Percentiles rank a stretch among this genome's conserved stretches.
Conservation (phyloP, 2,888 invertebrate genomes). For the Lysandra bellargus region DNA sequence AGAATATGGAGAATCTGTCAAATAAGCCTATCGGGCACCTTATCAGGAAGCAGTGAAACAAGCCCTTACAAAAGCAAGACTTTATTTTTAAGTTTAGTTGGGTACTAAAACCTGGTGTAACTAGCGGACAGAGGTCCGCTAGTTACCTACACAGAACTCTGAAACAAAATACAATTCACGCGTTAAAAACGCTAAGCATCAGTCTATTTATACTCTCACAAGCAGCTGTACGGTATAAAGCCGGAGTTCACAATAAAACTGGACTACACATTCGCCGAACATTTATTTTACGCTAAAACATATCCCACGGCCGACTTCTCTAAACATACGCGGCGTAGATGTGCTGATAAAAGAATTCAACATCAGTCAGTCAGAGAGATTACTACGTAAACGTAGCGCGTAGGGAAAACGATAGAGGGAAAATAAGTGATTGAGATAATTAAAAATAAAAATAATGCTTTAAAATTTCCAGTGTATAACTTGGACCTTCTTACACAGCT, state of each 20-base stretch:
- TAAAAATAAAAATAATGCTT: too few relatives aligned
- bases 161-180: neutral
- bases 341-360: slow-evolving; percentile 57
- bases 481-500: too few relatives aligned
- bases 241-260: slow-evolving; percentile 67
- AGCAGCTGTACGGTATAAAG: slow-evolving; percentile 74
- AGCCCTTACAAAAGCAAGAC: too few relatives aligned
- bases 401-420: slow-evolving; percentile 42
- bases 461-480: too few relatives aligned
- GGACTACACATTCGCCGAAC: slow-evolving; percentile 58
- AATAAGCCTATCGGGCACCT: too few relatives aligned
- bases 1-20: too few relatives aligned
- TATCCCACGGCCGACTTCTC: slow-evolving; percentile 59
- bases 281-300: slow-evolving; percentile 67
- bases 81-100: too few relatives aligned
- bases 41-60: too few relatives aligned
- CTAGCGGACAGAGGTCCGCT: too few relatives aligned
- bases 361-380: slow-evolving; percentile 44
- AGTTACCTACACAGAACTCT: neutral
- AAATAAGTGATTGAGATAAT: too few relatives aligned
- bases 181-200: slow-evolving; percentile 35
- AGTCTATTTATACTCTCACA: slow-evolving; percentile 73
- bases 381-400: too few relatives aligned
- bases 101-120: neutral
- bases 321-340: slow-evolving; percentile 69